Base-by-base conservation (phyloP, 2,888 invertebrate species). In the Ptychoptera contaminata region DNA sequence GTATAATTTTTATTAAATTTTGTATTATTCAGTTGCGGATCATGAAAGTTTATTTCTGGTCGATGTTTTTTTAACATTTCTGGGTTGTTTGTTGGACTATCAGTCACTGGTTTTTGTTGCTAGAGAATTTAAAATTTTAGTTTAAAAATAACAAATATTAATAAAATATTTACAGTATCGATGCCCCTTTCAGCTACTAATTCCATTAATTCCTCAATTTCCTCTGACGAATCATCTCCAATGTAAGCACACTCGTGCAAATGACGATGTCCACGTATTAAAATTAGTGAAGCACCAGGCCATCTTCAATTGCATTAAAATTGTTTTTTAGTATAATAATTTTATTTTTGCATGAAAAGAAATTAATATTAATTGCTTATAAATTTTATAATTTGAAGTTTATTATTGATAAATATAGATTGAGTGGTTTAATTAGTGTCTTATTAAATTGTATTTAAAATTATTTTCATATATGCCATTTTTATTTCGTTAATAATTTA, bases 241-340 rank as follows among this genome's bases (percentile, higher is more conserved):
- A 84, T 82, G 63, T 82, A 84, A 0, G 83, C 82, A 56, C 84
- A 84, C 53, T 82, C 79, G 53, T 82, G 79, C 0, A 84, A 69
- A 57, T 83, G 79, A 50, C 77, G 78, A 63, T 82, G 80, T 0
- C 84, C 83, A 55, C 79, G 73, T 47, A 84, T 81, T 59, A 84
- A 76, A 47, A 83, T 79, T 37, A 84, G 67, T 0, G 82, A 82
- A 0, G 82, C 81, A 0, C 84, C 84, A 0, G 81, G 82, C 72
- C 76, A 79, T 56, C 83, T 83, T 56, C 36, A 12, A 23, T 5
- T 23, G 7, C 3, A 23, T 23, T 23, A n/a, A n/a, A n/a, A n/a
- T n/a, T n/a, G n/a, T n/a, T n/a, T n/a, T n/a, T n/a, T n/a, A n/a
- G n/a, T n/a, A n/a, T n/a, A n/a, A n/a, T n/a, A n/a, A n/a, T n/a